Conservation (phyloP, 2,797 vertebrate species). For the Poecilia gillii region DNA sequence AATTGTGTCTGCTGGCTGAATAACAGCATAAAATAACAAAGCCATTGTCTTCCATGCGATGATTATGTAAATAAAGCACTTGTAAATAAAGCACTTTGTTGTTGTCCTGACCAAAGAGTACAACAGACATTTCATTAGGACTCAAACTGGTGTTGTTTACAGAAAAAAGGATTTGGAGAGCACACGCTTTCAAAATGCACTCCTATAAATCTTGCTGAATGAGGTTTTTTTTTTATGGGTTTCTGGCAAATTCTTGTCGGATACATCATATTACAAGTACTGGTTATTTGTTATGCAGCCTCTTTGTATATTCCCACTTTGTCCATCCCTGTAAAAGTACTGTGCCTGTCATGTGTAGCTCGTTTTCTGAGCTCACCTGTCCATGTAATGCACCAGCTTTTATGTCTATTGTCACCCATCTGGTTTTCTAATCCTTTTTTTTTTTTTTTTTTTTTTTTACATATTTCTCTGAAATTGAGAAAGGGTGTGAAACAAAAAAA, state of each 20-base stretch:
- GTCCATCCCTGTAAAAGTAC: constrained; percentile 11
- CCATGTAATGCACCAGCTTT: constrained; percentile 16
- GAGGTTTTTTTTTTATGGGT: background rate
- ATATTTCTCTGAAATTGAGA: background rate
- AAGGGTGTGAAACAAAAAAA: background rate
- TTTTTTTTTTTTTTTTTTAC: background rate
- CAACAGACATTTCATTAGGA: background rate
- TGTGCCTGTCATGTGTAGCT: background rate
- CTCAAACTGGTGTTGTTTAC: background rate
- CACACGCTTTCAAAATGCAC: too few relatives aligned
- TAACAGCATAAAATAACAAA: constrained; percentile 22
- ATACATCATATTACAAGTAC: background rate
- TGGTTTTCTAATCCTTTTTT: background rate
- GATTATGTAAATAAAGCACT: constrained; percentile 33
- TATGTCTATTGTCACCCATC: background rate
- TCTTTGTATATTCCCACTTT: background rate
- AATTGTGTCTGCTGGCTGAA: constrained; percentile 19
- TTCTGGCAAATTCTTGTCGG: background rate
- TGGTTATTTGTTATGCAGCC: background rate
- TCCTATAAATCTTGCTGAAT: background rate
- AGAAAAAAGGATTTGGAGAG: background rate
- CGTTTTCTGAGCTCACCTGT: constrained; percentile 7
- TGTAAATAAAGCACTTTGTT: background rate
- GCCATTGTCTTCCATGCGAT: constrained; percentile 16
- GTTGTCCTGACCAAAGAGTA: background rate